These are phyloP conservation scores for Lerista edwardsae DNA, from an alignment of 2,797 vertebrate species.

Conservation along the genomic window DNA sequence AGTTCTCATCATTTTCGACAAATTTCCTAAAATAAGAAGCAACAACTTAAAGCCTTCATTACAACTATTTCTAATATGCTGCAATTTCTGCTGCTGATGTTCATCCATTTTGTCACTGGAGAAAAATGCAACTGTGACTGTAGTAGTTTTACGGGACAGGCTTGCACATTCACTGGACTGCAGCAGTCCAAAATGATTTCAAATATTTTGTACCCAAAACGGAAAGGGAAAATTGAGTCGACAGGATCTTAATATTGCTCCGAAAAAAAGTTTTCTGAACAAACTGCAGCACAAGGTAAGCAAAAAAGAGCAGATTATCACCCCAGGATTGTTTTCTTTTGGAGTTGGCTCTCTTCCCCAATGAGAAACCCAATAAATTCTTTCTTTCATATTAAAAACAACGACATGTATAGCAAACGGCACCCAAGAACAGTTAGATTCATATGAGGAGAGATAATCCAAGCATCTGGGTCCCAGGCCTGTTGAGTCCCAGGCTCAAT, in stretches of 20 bases:
- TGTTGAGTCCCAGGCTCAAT: no score
- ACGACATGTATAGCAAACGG: no score
- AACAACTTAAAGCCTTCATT: neutral
- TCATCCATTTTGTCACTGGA: neutral
- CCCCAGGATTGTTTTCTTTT: no score
- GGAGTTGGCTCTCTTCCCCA: no score
- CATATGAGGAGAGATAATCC: no score
- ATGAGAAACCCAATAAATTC: no score
- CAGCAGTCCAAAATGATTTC: neutral
- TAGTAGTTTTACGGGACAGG: neutral
- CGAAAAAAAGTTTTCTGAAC: neutral
- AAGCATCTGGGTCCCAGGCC: no score
- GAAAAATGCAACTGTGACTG: neutral
- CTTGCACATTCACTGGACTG: neutral
- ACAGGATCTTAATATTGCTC: neutral
- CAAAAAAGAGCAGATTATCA: neutral
- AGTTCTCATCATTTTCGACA: slow-evolving; percentile 77
- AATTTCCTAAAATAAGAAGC: slow-evolving; percentile 78
- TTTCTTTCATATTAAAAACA: no score
- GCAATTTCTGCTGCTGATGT: neutral
- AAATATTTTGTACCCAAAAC: neutral
- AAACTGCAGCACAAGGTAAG: neutral
- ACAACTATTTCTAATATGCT: neutral
- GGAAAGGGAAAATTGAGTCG: neutral
- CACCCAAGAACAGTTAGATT: no score